Conservation (phyloP, 2,888 invertebrate species). For the Agrotis exclamationis region DNA sequence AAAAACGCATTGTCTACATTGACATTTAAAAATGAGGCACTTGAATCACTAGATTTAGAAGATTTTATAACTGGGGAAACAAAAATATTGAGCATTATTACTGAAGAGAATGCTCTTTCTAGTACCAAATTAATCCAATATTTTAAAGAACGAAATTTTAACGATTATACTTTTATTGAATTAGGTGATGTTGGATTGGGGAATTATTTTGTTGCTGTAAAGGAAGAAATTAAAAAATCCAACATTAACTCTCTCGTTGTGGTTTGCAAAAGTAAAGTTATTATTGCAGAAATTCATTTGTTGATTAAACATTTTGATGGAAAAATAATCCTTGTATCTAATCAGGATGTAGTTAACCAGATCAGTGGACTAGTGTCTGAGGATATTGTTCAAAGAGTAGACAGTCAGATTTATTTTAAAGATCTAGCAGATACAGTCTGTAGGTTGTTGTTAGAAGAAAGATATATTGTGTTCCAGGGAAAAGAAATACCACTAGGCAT, state of each 20-base stretch:
- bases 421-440: conserved; percentile 12
- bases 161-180: conserved; percentile 39
- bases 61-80: neutral
- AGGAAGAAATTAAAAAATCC: no score
- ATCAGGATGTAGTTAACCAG: neutral
- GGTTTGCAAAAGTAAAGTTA: no score
- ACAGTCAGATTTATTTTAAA: conserved; percentile 25
- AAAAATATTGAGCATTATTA: conserved; percentile 23
- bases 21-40: no score
- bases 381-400: conserved; percentile 11
- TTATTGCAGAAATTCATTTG: no score
- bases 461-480: conserved; percentile 48
- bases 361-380: neutral
- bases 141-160: conserved; percentile 20
- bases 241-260: no score
- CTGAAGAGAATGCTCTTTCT: conserved; percentile 41
- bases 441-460: conserved; percentile 27
- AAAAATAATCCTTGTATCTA: conserved; percentile 38
- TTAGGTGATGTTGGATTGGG: conserved; percentile 29
- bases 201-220: neutral
- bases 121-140: conserved; percentile 49
- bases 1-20: no score
- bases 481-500: conserved; percentile 11
- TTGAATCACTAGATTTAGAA: conserved; percentile 10
- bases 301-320: conserved; percentile 16